Conservation (phyloP, 2,888 invertebrate species). For the Eumerus sabulonum region DNA sequence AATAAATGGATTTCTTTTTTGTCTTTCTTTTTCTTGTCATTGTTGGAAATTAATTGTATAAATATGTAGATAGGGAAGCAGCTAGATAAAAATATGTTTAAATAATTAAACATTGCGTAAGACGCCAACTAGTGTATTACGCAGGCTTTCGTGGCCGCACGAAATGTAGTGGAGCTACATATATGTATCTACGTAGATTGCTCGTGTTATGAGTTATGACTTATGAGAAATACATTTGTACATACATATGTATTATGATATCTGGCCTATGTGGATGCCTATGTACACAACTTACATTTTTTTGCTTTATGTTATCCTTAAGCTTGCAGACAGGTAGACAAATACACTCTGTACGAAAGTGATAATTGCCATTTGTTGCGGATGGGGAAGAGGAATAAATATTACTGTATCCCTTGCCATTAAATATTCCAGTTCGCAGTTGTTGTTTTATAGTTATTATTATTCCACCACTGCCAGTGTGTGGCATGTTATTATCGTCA, state of each 20-base stretch:
- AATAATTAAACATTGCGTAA: slow-evolving; percentile 26
- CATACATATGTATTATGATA: not conserved
- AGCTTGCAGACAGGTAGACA: too few relatives aligned
- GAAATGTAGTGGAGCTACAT: not conserved
- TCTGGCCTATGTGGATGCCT: not conserved
- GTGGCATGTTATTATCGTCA: slow-evolving; percentile 43
- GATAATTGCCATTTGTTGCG: slow-evolving; percentile 40
- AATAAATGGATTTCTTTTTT: slow-evolving; percentile 27
- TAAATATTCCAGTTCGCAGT: slow-evolving; percentile 19
- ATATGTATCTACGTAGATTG: not conserved
- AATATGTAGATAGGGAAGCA: slow-evolving; percentile 20
- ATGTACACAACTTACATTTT: not conserved
- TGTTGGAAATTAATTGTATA: slow-evolving; percentile 38
- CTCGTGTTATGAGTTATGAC: not conserved
- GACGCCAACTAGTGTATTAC: not conserved
- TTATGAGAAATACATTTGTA: too few relatives aligned
- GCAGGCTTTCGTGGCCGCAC: too few relatives aligned
- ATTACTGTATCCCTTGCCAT: slow-evolving; percentile 12
- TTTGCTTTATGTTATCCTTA: not conserved
- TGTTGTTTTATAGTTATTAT: slow-evolving; percentile 29
- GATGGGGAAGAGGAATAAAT: slow-evolving; percentile 20
- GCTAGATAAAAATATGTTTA: slow-evolving; percentile 12
- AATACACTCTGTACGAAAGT: slow-evolving; percentile 10
- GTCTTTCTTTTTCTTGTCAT: slow-evolving; percentile 14
- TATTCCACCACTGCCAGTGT: slow-evolving; percentile 11